Evolutionary conservation across 2,888 invertebrate genomes (phyloP).

Genomic region (Noctua janthina): DNA sequence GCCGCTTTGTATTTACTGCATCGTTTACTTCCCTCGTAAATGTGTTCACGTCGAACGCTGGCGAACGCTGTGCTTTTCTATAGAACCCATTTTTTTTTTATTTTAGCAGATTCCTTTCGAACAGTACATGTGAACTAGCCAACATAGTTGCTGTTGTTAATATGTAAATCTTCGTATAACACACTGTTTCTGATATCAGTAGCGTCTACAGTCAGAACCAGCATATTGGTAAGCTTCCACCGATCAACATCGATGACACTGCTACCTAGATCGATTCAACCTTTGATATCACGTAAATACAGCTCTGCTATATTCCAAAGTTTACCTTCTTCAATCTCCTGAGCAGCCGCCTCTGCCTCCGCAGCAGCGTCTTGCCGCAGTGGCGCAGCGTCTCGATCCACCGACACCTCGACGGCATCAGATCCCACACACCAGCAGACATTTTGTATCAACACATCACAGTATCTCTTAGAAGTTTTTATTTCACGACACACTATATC

Average conservation of each 20-base stretch:
- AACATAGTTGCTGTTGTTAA: not conserved
- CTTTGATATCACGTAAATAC: not conserved
- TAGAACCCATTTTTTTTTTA: not conserved
- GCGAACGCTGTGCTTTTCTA: not conserved
- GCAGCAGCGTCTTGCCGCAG: constrained; percentile 87
- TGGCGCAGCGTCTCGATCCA: constrained; percentile 87
- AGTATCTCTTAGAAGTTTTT: constrained; percentile 35
- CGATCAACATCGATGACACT: not conserved
- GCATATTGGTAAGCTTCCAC: not conserved
- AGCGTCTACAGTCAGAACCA: not conserved
- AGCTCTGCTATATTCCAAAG: not conserved
- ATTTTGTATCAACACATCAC: constrained; percentile 77
- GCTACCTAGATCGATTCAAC: not conserved
- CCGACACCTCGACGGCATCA: constrained; percentile 85
- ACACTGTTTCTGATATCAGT: not conserved
- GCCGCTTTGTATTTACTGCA: constrained; percentile 9
- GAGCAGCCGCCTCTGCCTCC: constrained; percentile 85
- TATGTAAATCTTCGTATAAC: not conserved
- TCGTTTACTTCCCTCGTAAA: constrained; percentile 19
- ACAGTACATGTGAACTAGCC: not conserved
- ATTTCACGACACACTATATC: constrained; percentile 43
- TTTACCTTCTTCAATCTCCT: constrained; percentile 87
- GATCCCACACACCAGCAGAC: constrained; percentile 83
- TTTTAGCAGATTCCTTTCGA: not conserved
- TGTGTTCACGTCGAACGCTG: not conserved